Evolutionary conservation across 2,888 invertebrate species (phyloP), one percentile per base, ranked within the genome.

Genomic region (Thecophora atra): DNA sequence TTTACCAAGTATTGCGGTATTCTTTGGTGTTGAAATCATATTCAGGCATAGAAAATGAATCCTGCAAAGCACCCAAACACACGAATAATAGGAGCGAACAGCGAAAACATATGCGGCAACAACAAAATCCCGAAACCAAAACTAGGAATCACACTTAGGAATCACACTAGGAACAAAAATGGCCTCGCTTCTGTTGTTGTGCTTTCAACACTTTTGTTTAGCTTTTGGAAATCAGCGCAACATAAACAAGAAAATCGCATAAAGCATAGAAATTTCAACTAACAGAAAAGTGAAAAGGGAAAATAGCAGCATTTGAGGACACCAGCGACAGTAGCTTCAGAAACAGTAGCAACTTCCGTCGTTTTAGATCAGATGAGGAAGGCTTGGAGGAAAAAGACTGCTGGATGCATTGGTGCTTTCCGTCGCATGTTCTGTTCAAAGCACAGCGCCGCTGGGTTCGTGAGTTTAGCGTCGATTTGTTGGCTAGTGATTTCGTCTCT

Each of bases 11-110:
- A 11, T 56, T 56, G 56, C 19, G 24, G 21, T 24, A 21, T 44
- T 24, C 11, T 56, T 56, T 21, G 11, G 56, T 56, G 11, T 21
- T 56, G 19, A 56, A 56, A 13, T 21, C 56, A 56, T 13, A 21
- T 56, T 56, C 56, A 56, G 19, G 56, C 56, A 56, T 56, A 56
- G 19, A 13, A 56, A 56, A 56, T 56, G 56, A 56, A 24, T 21
- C 24, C 11, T n/a, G 5, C 51, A 21, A 54, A 8, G 6, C 11
- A 56, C n/a, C n/a, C n/a, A n/a, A n/a, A n/a, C n/a, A n/a, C n/a
- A 56, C 56, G 21, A 56, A 56, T 21, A 5, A 51, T 19, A 51
- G n/a, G 19, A 5, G 51, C 51, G 19, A 44, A 13, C 13, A 44
- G n/a, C n/a, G n/a, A n/a, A 58, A 21, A 58, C 21, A 19, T 26